A percentile compares a stretch with the other conserved stretches of the same genome.
Conservation (phyloP, 2,888 invertebrate species). For the Plebejus melissa region DNA sequence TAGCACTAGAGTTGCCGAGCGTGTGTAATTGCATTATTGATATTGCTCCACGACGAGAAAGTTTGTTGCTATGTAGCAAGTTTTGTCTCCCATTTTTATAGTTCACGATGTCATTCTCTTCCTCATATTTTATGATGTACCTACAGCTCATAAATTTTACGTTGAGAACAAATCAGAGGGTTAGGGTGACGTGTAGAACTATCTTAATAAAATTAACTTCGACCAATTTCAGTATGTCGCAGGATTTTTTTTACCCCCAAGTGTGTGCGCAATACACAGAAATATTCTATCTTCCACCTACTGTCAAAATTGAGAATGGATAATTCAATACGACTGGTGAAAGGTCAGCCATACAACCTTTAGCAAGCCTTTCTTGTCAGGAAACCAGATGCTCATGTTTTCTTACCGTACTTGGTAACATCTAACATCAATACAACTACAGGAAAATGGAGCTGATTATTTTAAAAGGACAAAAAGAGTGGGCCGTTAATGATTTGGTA, state of each 20-base stretch:
- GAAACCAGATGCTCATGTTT: too few relatives aligned
- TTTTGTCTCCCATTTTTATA: constrained; percentile 10
- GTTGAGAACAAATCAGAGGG: neutral
- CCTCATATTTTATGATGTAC: neutral
- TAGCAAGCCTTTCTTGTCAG: too few relatives aligned
- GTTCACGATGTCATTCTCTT: neutral
- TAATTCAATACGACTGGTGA: too few relatives aligned
- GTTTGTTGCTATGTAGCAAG: constrained; percentile 6
- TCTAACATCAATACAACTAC: too few relatives aligned
- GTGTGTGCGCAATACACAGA: neutral
- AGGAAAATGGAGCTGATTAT: too few relatives aligned
- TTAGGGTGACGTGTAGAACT: neutral
- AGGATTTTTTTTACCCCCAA: neutral
- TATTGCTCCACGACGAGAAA: neutral
- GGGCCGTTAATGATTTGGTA: neutral
- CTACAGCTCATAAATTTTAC: neutral
- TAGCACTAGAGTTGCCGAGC: neutral
- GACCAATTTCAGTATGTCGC: neutral
- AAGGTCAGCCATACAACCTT: too few relatives aligned
- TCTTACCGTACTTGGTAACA: too few relatives aligned
- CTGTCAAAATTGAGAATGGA: too few relatives aligned
- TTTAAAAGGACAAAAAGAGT: neutral
- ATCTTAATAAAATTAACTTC: neutral
- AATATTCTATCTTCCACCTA: too few relatives aligned
- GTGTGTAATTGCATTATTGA: constrained; percentile 8